These are phyloP conservation scores for Pandemis cinnamomeana DNA, from an alignment of 2,888 invertebrate genomes.

Conservation along the genomic window DNA sequence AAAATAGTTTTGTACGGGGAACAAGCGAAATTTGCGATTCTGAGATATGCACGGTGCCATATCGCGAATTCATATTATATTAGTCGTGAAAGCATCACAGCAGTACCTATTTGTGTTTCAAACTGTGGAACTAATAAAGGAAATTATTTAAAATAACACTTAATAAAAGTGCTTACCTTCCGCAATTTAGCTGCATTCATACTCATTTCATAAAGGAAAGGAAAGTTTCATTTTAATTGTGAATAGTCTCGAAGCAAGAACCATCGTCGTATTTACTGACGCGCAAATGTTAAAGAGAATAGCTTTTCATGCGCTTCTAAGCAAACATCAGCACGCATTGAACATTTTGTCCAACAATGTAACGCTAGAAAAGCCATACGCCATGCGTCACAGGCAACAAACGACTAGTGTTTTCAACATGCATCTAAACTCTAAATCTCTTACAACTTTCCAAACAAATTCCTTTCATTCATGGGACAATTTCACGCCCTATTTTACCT, in stretches of 20 bases:
- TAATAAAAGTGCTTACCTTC: too few relatives aligned
- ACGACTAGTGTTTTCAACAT: conserved; percentile 20
- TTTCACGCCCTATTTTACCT: conserved; percentile 81
- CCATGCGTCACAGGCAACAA: conserved; percentile 3
- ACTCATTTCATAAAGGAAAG: neutral
- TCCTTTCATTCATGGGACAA: conserved; percentile 72
- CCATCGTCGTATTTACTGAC: conserved; percentile 19
- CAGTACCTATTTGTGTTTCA: too few relatives aligned
- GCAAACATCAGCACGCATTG: conserved; percentile 20
- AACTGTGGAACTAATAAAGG: neutral
- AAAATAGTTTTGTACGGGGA: too few relatives aligned
- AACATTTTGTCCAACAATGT: conserved; percentile 16
- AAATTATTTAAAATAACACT: neutral
- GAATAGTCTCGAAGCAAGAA: conserved; percentile 2
- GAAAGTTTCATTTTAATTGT: neutral
- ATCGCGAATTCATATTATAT: too few relatives aligned
- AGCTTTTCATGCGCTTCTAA: conserved; percentile 37
- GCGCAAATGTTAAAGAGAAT: conserved; percentile 33
- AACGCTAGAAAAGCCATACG: conserved; percentile 33
- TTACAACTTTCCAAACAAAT: conserved; percentile 67
- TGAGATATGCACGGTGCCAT: too few relatives aligned
- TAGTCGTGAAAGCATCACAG: too few relatives aligned
- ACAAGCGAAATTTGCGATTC: too few relatives aligned
- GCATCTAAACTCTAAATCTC: conserved; percentile 25
- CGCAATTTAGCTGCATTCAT: neutral